Evolutionary conservation across 1,140 invertebrate genomes (phyloP).

Genomic region (Pogonomyrmex californicus): DNA sequence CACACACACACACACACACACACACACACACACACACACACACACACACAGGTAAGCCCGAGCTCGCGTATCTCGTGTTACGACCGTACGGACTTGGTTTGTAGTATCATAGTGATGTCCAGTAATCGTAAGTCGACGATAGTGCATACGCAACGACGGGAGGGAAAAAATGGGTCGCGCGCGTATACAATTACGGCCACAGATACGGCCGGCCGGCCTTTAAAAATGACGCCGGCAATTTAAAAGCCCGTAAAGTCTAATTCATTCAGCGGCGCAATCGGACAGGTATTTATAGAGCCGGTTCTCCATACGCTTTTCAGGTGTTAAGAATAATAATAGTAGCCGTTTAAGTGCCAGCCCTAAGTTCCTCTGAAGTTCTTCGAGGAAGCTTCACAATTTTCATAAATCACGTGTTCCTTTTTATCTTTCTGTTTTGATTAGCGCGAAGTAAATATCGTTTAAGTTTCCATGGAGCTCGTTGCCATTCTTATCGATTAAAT

Average conservation of each 20-base stretch:
- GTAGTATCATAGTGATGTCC: constrained; percentile 32
- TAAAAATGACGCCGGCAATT: constrained; percentile 38
- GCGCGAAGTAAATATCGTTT: not conserved
- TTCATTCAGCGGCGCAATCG: constrained; percentile 10
- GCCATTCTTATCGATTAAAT: not conserved
- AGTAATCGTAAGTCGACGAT: constrained; percentile 50
- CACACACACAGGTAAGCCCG: constrained; percentile 16
- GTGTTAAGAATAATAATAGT: not conserved
- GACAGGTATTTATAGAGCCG: constrained; percentile 2
- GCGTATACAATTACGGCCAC: constrained; percentile 19
- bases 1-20: no score
- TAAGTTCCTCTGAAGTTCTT: not conserved
- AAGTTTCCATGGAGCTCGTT: not conserved
- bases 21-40: no score
- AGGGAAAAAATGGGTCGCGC: constrained; percentile 42
- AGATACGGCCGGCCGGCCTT: not conserved
- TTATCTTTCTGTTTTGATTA: not conserved
- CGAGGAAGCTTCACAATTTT: not conserved
- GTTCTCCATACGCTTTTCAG: not conserved
- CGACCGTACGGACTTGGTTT: constrained; percentile 38
- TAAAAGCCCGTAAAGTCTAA: constrained; percentile 24
- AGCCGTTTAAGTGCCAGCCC: not conserved
- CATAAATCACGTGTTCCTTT: not conserved
- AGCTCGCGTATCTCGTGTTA: constrained; percentile 46
- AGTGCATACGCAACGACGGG: constrained; percentile 11